These are phyloP conservation scores for Cephus pulcher DNA, from an alignment of 2,888 invertebrate genomes.

Conservation along the genomic window DNA sequence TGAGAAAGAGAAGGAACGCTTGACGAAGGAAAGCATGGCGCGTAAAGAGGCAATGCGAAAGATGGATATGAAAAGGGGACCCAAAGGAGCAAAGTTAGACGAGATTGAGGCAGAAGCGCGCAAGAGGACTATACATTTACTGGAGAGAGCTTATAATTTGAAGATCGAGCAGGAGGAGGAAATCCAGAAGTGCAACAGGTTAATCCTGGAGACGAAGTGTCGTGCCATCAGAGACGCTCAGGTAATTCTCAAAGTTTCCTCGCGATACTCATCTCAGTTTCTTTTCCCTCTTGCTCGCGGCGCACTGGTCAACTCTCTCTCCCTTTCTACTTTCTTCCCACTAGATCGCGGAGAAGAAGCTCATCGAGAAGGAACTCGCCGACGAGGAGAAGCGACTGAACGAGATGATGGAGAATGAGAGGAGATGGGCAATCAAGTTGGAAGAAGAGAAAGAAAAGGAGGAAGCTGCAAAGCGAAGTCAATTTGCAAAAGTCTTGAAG, in stretches of 20 bases:
- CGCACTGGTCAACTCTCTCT: not conserved
- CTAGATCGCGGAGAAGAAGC: constrained; percentile 61
- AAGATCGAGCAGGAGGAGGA: constrained; percentile 73
- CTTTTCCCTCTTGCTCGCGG: not conserved
- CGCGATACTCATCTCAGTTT: not conserved
- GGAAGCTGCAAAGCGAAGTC: constrained; percentile 63
- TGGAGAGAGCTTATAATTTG: constrained; percentile 69
- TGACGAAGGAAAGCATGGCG: constrained; percentile 51
- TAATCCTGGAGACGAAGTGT: constrained; percentile 87
- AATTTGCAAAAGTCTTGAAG: constrained; percentile 72
- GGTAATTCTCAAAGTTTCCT: constrained; percentile 64
- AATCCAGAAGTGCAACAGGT: constrained; percentile 79
- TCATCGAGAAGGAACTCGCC: constrained; percentile 60
- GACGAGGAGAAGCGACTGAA: constrained; percentile 71
- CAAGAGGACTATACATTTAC: constrained; percentile 66
- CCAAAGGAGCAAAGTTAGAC: constrained; percentile 37
- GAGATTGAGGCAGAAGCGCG: constrained; percentile 69
- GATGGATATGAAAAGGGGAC: constrained; percentile 46
- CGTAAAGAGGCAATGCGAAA: constrained; percentile 52
- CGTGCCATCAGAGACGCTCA: constrained; percentile 88
- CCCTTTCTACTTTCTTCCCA: not conserved
- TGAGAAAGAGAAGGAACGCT: constrained; percentile 44
- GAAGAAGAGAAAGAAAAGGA: constrained; percentile 71
- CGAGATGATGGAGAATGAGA: constrained; percentile 78
- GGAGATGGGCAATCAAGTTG: constrained; percentile 69